Percentiles rank a stretch among this genome's conserved stretches.
These are phyloP conservation scores for Aphyosemion australe DNA, from an alignment of 2,113 vertebrate genomes.

Conservation along the genomic window DNA sequence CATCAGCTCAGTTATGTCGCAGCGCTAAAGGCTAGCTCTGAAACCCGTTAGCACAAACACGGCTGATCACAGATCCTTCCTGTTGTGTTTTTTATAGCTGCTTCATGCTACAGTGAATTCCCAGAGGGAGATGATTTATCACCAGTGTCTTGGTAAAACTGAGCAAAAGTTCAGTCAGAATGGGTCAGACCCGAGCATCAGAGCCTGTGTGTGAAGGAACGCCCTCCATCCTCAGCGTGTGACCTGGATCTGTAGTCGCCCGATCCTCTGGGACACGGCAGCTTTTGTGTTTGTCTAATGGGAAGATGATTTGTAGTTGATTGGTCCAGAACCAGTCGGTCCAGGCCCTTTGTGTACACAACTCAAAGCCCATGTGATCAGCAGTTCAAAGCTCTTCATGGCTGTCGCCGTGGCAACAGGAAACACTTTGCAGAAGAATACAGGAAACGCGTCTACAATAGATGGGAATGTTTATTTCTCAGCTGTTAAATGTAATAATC, in stretches of 20 bases:
- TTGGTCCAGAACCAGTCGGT: conserved; percentile 49
- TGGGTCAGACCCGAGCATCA: conserved; percentile 15
- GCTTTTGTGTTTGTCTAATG: conserved; percentile 64
- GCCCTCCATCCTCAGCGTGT: conserved; percentile 5
- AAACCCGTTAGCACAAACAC: no score
- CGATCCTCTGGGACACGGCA: conserved; percentile 54
- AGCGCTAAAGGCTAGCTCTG: no score
- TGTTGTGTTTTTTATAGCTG: no score
- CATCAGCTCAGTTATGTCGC: no score
- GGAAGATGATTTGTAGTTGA: conserved; percentile 63
- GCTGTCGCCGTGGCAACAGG: conserved; percentile 17
- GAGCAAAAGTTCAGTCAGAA: neutral
- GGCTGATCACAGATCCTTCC: no score
- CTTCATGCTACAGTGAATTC: no score
- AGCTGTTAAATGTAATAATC: no score
- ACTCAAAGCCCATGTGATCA: conserved; percentile 44
- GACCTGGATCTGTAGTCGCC: conserved; percentile 69
- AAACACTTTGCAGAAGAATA: conserved; percentile 1
- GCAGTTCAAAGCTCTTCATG: conserved; percentile 34
- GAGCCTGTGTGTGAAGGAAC: conserved; percentile 4
- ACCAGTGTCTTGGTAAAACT: no score
- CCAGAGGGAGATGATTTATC: no score
- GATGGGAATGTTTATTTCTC: no score
- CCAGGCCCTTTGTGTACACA: conserved; percentile 40
- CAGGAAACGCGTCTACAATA: no score